A percentile compares a stretch with the other conserved stretches of the same genome.
Conservation (phyloP, 2,797 vertebrate genomes). For the Epinephelus malabaricus region DNA sequence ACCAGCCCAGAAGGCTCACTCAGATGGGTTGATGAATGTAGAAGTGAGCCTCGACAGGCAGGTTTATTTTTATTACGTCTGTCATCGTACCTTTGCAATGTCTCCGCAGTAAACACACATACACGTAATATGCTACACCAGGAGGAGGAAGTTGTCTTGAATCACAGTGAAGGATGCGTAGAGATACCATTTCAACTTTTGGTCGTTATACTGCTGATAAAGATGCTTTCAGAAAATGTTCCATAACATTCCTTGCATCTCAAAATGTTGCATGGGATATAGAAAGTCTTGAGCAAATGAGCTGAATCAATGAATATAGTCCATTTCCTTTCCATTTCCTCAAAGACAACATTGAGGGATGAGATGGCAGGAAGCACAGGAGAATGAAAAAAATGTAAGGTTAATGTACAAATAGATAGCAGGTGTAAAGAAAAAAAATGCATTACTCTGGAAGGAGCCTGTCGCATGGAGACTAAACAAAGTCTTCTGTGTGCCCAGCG, state of each 20-base stretch:
- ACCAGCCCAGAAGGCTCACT: slow-evolving; percentile 89
- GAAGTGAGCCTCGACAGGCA: slow-evolving; percentile 90
- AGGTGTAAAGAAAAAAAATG: not conserved
- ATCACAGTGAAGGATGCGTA: slow-evolving; percentile 44
- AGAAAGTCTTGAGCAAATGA: slow-evolving; percentile 83
- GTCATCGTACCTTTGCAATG: slow-evolving; percentile 81
- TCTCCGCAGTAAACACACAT: slow-evolving; percentile 60
- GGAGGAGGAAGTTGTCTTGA: slow-evolving; percentile 33
- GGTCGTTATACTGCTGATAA: slow-evolving; percentile 15
- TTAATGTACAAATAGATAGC: slow-evolving; percentile 11
- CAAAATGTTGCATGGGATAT: slow-evolving; percentile 86
- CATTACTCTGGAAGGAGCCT: not conserved
- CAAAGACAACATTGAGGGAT: slow-evolving; percentile 18
- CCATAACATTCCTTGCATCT: slow-evolving; percentile 85
- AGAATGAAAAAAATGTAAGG: not conserved
- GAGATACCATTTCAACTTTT: slow-evolving; percentile 16
- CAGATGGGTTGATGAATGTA: slow-evolving; percentile 95
- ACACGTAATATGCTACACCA: slow-evolving; percentile 31
- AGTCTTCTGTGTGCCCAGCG: slow-evolving; percentile 17
- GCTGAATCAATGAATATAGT: slow-evolving; percentile 65
- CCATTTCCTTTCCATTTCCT: slow-evolving; percentile 37
- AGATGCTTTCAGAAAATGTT: slow-evolving; percentile 59
- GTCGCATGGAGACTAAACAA: slow-evolving; percentile 24
- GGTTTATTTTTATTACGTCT: slow-evolving; percentile 88
- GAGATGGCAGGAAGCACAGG: not conserved